phyloP scores from a whole-genome alignment of 2,113 vertebrate genomes.

The Callocephalon fimbriatum region DNA sequence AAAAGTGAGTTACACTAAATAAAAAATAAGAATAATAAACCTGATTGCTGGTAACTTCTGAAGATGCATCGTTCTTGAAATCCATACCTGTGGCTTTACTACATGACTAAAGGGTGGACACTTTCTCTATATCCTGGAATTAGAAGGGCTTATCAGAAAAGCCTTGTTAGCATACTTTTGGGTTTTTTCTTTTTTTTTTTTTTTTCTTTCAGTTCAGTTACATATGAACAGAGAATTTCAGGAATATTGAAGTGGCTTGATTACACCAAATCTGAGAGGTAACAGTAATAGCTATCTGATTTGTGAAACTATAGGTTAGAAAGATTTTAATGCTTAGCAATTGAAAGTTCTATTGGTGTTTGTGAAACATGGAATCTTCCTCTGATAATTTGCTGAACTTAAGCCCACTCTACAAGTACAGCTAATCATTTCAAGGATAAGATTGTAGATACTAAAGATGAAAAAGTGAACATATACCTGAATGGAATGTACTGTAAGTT shows the following conservation, averaged over 20 bases:
- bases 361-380: background rate
- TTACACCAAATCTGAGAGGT: constrained; percentile 74
- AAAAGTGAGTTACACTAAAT: background rate
- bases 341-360: background rate
- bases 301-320: background rate
- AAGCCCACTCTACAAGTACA: background rate
- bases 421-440: background rate
- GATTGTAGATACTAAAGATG: background rate
- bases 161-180: background rate
- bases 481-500: background rate
- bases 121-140: background rate
- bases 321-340: background rate
- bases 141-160: background rate
- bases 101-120: background rate
- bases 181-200: background rate
- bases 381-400: background rate
- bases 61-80: background rate
- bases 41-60: background rate
- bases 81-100: background rate
- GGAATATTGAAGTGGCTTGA: constrained; percentile 79
- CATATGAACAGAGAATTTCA: constrained; percentile 72
- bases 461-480: background rate
- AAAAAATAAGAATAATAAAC: background rate
- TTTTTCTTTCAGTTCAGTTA: constrained; percentile 39
- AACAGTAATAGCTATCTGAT: background rate